These are phyloP conservation scores for Geodia barretti DNA, from an alignment of 37 sponge, comb jelly and placozoan species.

Conservation along the genomic window DNA sequence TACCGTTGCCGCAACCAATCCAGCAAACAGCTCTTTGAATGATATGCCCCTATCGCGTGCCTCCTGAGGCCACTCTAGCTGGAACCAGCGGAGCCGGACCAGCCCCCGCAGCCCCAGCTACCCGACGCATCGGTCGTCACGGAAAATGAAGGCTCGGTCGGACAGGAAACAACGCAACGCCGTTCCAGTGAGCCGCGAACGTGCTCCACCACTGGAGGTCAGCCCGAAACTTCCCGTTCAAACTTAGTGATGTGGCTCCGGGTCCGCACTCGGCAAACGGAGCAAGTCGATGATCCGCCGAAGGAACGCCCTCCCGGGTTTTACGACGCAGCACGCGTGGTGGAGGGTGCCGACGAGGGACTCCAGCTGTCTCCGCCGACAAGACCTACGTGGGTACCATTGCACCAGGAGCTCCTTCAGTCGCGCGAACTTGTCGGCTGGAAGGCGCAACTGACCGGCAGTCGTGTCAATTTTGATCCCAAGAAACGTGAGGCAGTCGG, in stretches of 20 bases:
- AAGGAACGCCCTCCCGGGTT: conserved; percentile 44
- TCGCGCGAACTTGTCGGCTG: conserved; percentile 36
- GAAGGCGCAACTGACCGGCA: no score
- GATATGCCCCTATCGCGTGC: no score
- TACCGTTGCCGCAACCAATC: conserved; percentile 28
- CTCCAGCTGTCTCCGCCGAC: conserved; percentile 23
- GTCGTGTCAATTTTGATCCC: conserved; percentile 10
- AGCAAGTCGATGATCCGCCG: conserved; percentile 7
- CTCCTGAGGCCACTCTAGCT: conserved; percentile 39
- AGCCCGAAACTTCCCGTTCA: conserved; percentile 39
- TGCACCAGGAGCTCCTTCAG: not conserved
- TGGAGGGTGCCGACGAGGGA: conserved; percentile 34
- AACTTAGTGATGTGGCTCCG: conserved; percentile 33
- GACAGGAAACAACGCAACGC: not conserved
- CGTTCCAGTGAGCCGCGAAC: conserved; percentile 52
- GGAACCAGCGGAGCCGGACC: conserved; percentile 30
- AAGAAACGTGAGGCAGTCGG: not conserved
- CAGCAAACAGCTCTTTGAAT: conserved; percentile 48
- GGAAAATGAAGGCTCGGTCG: not conserved
- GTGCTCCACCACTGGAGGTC: conserved; percentile 56
- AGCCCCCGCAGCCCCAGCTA: conserved; percentile 60
- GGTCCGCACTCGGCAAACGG: not conserved
- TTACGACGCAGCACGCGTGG: conserved; percentile 42
- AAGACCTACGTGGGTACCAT: conserved; percentile 11
- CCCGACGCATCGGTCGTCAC: conserved; percentile 55